These are phyloP conservation scores for Oxyteleia sp. DNA, from an alignment of 2,888 invertebrate genomes.

Conservation along the genomic window DNA sequence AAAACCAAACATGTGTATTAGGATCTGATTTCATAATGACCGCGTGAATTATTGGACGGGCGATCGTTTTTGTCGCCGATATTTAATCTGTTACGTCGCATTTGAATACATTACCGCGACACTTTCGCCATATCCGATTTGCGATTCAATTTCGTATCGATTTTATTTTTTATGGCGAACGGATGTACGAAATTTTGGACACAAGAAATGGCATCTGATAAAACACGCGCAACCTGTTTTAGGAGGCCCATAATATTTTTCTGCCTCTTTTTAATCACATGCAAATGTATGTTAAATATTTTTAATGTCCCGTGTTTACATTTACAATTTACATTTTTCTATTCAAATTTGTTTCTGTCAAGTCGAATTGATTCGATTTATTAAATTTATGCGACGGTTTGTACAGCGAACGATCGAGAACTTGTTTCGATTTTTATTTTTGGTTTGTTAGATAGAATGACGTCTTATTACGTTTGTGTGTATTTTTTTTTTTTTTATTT, in stretches of 20 bases:
- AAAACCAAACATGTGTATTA: constrained; percentile 48
- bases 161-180: constrained; percentile 31
- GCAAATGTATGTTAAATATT: constrained; percentile 45
- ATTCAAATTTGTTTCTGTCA: constrained; percentile 26
- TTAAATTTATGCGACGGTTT: constrained; percentile 19
- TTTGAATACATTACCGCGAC: constrained; percentile 32
- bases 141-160: constrained; percentile 17
- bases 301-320: constrained; percentile 29
- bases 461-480: too few species aligned
- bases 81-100: constrained; percentile 47
- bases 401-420: neutral
- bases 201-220: constrained; percentile 35
- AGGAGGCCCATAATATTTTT: too few species aligned
- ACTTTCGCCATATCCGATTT: constrained; percentile 45
- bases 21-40: constrained; percentile 55
- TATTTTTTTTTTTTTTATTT: too few species aligned
- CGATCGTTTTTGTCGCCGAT: constrained; percentile 48
- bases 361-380: constrained; percentile 4
- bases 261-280: constrained; percentile 23
- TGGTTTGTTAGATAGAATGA: neutral
- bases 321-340: constrained; percentile 38
- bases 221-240: constrained; percentile 36
- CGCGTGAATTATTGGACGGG: constrained; percentile 43
- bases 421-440: constrained; percentile 7
- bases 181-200: constrained; percentile 31